Percentiles rank a stretch among this genome's conserved stretches.
Conservation (phyloP, 53 echinoderm and acorn worm genomes). For the Luidia sarsii region DNA sequence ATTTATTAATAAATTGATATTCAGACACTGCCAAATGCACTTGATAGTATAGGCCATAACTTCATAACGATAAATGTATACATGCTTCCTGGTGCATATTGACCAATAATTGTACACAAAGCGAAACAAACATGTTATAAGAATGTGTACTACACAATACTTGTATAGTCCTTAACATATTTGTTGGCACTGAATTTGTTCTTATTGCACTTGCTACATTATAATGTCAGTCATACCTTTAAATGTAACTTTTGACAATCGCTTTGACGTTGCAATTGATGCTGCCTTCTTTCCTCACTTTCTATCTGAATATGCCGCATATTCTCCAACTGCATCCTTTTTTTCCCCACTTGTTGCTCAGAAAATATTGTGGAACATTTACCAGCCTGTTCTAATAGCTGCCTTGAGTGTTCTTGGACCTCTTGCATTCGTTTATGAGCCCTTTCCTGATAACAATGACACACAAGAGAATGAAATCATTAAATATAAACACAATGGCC, state of each 20-base stretch:
- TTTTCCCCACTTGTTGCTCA: conserved; percentile 58
- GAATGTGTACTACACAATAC: too few relatives aligned
- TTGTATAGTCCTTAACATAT: too few relatives aligned
- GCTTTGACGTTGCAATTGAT: conserved; percentile 67
- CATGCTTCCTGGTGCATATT: too few relatives aligned
- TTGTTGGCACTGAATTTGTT: too few relatives aligned
- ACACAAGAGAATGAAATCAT: too few relatives aligned
- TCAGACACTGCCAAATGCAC: too few relatives aligned
- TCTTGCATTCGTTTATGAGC: conserved; percentile 57
- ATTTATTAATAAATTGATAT: too few relatives aligned
- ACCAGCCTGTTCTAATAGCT: conserved; percentile 1
- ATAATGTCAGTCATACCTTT: conserved; percentile 56
- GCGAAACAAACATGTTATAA: too few relatives aligned
- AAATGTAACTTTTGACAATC: conserved; percentile 75
- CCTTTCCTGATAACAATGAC: conserved; percentile 50
- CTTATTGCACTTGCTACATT: background rate
- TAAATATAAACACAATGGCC: too few relatives aligned
- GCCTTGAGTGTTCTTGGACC: conserved; percentile 19
- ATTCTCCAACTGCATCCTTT: conserved; percentile 50
- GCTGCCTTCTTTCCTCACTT: conserved; percentile 68
- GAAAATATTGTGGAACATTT: background rate
- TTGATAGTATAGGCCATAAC: too few relatives aligned
- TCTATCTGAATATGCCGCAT: conserved; percentile 65
- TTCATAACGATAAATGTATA: too few relatives aligned
- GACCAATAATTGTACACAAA: too few relatives aligned